A percentile compares a stretch with the other conserved stretches of the same genome.
These are phyloP conservation scores for Tragelaphus scriptus DNA, from an alignment of 2,113 vertebrate genomes.

Conservation along the genomic window DNA sequence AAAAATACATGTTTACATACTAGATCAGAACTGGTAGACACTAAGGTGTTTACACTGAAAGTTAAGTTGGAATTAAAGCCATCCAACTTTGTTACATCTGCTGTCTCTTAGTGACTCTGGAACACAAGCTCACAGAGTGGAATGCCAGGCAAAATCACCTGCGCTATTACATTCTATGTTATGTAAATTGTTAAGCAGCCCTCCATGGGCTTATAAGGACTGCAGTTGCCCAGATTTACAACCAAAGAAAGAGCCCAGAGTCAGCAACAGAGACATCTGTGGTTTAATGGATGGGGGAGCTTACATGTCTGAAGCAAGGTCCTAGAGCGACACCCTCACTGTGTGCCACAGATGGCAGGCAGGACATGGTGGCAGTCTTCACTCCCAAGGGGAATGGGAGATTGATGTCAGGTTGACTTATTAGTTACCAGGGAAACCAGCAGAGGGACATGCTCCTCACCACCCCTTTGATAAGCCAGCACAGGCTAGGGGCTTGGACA, in stretches of 20 bases:
- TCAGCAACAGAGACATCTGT: neutral
- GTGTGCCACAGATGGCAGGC: neutral
- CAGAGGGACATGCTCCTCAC: neutral
- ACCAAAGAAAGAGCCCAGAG: neutral
- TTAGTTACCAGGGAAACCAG: neutral
- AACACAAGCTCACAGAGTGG: neutral
- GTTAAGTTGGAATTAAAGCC: neutral
- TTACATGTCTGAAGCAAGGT: neutral
- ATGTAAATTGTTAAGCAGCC: neutral
- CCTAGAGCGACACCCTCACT: neutral
- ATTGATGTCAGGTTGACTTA: neutral
- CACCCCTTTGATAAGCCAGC: neutral
- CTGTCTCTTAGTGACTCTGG: neutral
- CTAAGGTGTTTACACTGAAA: neutral
- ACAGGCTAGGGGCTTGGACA: neutral
- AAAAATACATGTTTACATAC: neutral
- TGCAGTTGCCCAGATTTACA: neutral
- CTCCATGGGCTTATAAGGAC: neutral
- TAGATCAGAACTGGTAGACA: neutral
- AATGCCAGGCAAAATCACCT: neutral
- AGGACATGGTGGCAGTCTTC: neutral
- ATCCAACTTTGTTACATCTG: neutral
- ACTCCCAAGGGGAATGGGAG: neutral
- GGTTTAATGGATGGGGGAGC: neutral
- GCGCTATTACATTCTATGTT: neutral